A percentile compares a stretch with the other conserved stretches of the same genome.
Conservation (phyloP, 2,113 vertebrate genomes). For the Lates calcarifer region DNA sequence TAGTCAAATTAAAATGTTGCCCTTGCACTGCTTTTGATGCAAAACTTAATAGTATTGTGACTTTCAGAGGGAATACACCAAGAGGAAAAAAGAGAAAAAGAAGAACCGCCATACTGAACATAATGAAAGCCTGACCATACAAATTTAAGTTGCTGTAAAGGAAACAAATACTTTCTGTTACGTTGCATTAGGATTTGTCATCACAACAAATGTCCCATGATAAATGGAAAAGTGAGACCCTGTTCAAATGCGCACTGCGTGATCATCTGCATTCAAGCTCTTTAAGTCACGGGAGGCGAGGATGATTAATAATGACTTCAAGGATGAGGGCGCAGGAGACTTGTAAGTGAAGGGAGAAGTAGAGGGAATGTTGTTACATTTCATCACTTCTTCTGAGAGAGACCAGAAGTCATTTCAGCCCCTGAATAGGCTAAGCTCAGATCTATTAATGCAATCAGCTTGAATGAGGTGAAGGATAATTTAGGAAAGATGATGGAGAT, state of each 20-base stretch:
- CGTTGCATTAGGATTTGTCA: slow-evolving; percentile 9
- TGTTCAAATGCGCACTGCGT: neutral
- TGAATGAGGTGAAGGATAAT: slow-evolving; percentile 31
- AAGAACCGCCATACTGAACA: neutral
- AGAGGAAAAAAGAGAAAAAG: neutral
- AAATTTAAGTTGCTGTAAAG: neutral
- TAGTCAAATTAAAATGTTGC: neutral
- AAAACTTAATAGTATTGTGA: neutral
- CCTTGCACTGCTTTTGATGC: neutral
- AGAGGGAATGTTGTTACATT: slow-evolving; percentile 36
- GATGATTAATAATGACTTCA: slow-evolving; percentile 37
- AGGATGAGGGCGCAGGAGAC: slow-evolving; percentile 13
- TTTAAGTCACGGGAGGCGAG: slow-evolving; percentile 8
- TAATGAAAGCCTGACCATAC: slow-evolving; percentile 2
- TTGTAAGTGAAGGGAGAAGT: slow-evolving; percentile 24
- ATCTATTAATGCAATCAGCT: slow-evolving; percentile 33
- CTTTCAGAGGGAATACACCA: neutral
- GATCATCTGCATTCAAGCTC: slow-evolving; percentile 22
- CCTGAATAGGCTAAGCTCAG: slow-evolving; percentile 2
- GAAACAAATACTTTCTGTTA: neutral
- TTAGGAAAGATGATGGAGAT: slow-evolving; percentile 50
- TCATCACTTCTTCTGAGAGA: slow-evolving; percentile 18
- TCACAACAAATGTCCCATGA: slow-evolving; percentile 21
- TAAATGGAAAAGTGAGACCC: neutral
- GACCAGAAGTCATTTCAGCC: slow-evolving; percentile 35